A percentile compares a stretch with the other conserved stretches of the same genome.
Evolutionary conservation across 1,140 invertebrate species (phyloP).

Genomic region (Drosophila teissieri): DNA sequence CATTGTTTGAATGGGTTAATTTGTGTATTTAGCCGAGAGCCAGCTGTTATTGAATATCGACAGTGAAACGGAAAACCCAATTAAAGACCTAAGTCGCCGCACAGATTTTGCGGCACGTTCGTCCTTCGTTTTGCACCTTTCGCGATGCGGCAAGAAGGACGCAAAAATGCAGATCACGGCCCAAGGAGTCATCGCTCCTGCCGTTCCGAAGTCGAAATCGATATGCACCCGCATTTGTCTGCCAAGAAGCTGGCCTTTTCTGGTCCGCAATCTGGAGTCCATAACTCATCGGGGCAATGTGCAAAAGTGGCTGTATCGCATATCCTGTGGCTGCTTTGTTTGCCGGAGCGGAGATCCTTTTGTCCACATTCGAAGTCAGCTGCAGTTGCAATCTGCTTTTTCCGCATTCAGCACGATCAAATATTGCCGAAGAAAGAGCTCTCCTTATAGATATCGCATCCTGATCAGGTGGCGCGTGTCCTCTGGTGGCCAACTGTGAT

Average conservation of each 20-base stretch:
- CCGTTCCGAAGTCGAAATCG: slow-evolving; percentile 51
- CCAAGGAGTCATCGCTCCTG: slow-evolving; percentile 26
- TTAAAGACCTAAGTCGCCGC: slow-evolving; percentile 71
- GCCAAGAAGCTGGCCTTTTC: slow-evolving; percentile 46
- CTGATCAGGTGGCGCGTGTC: slow-evolving; percentile 73
- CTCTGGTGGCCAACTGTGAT: slow-evolving; percentile 77
- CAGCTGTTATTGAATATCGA: slow-evolving; percentile 69
- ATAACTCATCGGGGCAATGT: slow-evolving; percentile 79
- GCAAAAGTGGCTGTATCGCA: slow-evolving; percentile 82
- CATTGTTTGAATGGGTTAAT: slow-evolving; percentile 79
- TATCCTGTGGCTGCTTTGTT: slow-evolving; percentile 76
- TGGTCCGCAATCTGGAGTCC: slow-evolving; percentile 29
- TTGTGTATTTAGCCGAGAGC: slow-evolving; percentile 69
- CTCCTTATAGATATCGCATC: slow-evolving; percentile 20
- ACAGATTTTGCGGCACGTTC: slow-evolving; percentile 70
- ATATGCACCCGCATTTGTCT: slow-evolving; percentile 75
- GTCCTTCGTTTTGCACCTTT: slow-evolving; percentile 70
- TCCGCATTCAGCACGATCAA: slow-evolving; percentile 72
- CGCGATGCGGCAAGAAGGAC: slow-evolving; percentile 31
- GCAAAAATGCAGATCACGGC: slow-evolving; percentile 72
- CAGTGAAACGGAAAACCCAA: slow-evolving; percentile 67
- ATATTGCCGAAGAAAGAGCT: slow-evolving; percentile 65
- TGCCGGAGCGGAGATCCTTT: slow-evolving; percentile 56
- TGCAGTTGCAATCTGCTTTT: slow-evolving; percentile 78
- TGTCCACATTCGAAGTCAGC: slow-evolving; percentile 62